These are phyloP conservation scores for Cinclus cinclus DNA, from an alignment of 2,113 vertebrate genomes.

Conservation along the genomic window DNA sequence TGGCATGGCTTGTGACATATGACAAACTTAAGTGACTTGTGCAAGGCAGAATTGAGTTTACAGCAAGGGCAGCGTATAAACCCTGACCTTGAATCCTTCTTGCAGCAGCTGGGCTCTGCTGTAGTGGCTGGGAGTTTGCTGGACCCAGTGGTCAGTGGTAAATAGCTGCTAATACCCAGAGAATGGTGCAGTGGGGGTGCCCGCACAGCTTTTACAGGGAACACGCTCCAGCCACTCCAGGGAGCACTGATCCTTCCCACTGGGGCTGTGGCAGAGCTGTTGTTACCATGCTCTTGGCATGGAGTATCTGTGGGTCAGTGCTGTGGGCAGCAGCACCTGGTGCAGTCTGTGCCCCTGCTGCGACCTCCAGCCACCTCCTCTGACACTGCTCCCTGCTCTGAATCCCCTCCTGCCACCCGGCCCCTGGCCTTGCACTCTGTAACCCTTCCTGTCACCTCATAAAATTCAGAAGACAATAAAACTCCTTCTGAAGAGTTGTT, in stretches of 20 bases:
- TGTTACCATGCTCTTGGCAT: fast-evolving
- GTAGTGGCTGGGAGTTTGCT: background rate
- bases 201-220: background rate
- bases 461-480: background rate
- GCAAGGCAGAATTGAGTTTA: background rate
- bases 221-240: background rate
- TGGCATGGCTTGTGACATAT: background rate
- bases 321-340: fast-evolving
- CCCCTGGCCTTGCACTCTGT: background rate
- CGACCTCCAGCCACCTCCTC: background rate
- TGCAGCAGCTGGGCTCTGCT: background rate
- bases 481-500: background rate
- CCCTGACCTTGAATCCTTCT: background rate
- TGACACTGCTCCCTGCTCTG: background rate
- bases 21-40: background rate
- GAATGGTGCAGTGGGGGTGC: background rate
- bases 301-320: fast-evolving
- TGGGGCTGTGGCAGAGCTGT: background rate
- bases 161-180: background rate
- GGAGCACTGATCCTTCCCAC: background rate
- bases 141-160: background rate
- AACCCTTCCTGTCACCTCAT: background rate
- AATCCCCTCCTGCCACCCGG: background rate
- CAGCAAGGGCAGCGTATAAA: background rate
- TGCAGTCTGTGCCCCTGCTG: background rate